Evolutionary conservation across 2,113 vertebrate species (phyloP).

Genomic region (Phalacrocorax brasilianus): DNA sequence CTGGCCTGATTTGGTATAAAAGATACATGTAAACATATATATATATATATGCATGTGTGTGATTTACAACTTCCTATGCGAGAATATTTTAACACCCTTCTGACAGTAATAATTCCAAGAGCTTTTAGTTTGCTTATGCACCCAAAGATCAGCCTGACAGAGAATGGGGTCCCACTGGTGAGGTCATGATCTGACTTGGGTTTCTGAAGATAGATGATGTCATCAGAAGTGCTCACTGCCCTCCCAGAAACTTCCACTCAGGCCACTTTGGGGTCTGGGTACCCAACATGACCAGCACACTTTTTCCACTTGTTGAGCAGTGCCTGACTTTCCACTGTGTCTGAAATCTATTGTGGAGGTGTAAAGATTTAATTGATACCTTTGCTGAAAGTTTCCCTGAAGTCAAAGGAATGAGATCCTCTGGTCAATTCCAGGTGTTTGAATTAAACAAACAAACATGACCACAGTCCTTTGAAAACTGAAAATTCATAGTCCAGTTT

Average conservation of each 20-base stretch:
- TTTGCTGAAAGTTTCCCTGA: background rate
- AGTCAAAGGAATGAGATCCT: background rate
- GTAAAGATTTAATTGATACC: background rate
- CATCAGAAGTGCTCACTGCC: background rate
- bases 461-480: background rate
- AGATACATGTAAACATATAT: background rate
- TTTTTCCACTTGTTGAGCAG: background rate
- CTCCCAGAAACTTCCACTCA: background rate
- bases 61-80: background rate
- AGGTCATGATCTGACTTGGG: background rate
- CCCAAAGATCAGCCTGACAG: background rate
- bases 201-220: background rate
- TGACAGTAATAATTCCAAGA: background rate
- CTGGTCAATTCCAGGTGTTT: background rate
- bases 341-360: background rate
- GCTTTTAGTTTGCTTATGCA: background rate
- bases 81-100: background rate
- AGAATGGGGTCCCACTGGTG: background rate
- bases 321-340: background rate
- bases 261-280: background rate
- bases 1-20: background rate
- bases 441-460: background rate
- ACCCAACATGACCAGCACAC: background rate
- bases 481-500: background rate
- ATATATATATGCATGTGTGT: background rate